These are phyloP conservation scores for Mareca strepera DNA, from an alignment of 2,797 vertebrate species.

Conservation along the genomic window DNA sequence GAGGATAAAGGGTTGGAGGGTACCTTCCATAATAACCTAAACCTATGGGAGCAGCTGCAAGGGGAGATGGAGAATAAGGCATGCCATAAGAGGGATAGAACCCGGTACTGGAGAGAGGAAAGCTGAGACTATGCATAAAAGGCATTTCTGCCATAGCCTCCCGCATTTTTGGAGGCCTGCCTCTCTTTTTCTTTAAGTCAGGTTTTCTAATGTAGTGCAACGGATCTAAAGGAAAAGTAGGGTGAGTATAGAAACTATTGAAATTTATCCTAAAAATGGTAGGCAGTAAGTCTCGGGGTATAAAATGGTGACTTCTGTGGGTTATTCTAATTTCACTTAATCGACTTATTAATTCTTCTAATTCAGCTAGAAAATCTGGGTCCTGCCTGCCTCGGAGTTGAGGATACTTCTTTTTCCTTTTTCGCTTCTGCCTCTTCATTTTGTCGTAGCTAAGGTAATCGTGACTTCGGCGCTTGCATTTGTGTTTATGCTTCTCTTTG, in stretches of 20 bases:
- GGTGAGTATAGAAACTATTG: slow-evolving; percentile 95
- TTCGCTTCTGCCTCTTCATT: slow-evolving; percentile 92
- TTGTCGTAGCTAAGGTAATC: slow-evolving; percentile 90
- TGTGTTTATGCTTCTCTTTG: slow-evolving; percentile 94
- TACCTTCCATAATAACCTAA: slow-evolving; percentile 93
- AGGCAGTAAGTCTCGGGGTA: slow-evolving; percentile 90
- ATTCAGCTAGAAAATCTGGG: slow-evolving; percentile 91
- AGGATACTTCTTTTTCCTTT: slow-evolving; percentile 96
- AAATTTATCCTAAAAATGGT: slow-evolving; percentile 97
- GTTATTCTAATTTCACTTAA: slow-evolving; percentile 92
- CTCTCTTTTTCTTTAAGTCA: slow-evolving; percentile 90
- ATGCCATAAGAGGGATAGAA: slow-evolving; percentile 97
- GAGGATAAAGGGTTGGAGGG: slow-evolving; percentile 90
- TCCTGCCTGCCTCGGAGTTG: slow-evolving; percentile 91
- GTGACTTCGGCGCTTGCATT: slow-evolving; percentile 89
- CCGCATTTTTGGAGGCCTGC: slow-evolving; percentile 94
- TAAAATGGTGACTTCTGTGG: slow-evolving; percentile 91
- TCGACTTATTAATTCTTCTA: slow-evolving; percentile 90
- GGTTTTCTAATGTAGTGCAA: slow-evolving; percentile 94
- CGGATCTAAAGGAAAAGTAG: slow-evolving; percentile 90
- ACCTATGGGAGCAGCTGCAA: slow-evolving; percentile 87
- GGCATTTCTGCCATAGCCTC: slow-evolving; percentile 97
- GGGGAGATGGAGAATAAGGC: slow-evolving; percentile 91
- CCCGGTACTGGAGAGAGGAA: slow-evolving; percentile 86
- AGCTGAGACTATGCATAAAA: slow-evolving; percentile 95